Conservation (phyloP, 2,113 vertebrate species). For the Aptenodytes forsteri region DNA sequence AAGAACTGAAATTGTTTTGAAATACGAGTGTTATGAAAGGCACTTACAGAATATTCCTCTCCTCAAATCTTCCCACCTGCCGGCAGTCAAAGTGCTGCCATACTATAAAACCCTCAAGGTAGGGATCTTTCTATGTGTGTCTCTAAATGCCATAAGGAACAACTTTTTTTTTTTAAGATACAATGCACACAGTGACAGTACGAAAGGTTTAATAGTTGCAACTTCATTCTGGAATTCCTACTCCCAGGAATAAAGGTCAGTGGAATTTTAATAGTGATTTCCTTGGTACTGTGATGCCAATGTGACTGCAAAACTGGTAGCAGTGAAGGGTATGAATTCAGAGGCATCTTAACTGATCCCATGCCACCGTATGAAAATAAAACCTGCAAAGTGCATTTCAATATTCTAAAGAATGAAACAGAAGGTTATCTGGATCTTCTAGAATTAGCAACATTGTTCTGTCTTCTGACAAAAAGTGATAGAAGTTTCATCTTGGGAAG, state of each 20-base stretch:
- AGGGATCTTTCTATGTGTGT: neutral
- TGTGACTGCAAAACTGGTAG: neutral
- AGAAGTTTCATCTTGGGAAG: neutral
- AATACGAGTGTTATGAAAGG: neutral
- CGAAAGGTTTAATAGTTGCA: neutral
- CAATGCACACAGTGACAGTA: neutral
- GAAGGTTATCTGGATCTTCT: neutral
- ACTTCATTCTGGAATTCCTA: neutral
- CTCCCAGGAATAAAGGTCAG: neutral
- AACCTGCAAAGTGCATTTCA: neutral
- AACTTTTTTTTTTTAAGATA: neutral
- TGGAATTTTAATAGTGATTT: neutral
- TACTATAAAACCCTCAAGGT: neutral
- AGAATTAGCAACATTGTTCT: neutral
- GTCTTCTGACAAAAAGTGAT: neutral
- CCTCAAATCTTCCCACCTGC: neutral
- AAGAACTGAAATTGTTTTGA: neutral
- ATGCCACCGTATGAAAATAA: neutral
- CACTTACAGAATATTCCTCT: neutral
- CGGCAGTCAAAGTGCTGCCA: neutral
- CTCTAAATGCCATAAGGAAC: neutral
- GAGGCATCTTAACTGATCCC: neutral
- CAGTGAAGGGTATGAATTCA: neutral
- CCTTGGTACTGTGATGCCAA: neutral
- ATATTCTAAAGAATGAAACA: neutral